Evolutionary conservation across 2,797 vertebrate species (phyloP).

Genomic region (Enteromius paludinosus): DNA sequence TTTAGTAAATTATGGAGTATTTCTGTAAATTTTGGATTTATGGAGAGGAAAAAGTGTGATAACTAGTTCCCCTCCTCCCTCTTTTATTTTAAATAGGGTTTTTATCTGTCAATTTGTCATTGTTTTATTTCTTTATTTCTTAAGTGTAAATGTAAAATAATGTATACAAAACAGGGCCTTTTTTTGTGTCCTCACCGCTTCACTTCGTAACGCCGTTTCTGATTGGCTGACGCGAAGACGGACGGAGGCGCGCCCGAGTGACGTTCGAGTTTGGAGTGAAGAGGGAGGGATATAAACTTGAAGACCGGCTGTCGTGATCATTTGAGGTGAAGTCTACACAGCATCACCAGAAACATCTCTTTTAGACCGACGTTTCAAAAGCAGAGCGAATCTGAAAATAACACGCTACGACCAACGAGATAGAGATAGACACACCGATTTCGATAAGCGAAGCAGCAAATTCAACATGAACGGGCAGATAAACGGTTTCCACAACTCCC

Average conservation of each 20-base stretch:
- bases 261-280: constrained; percentile 2
- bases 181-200: background rate
- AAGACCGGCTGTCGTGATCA: background rate
- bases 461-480: constrained; percentile 85
- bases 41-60: background rate
- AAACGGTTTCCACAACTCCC: constrained; percentile 84
- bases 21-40: background rate
- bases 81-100: background rate
- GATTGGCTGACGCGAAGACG: constrained; percentile 38
- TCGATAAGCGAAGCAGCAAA: background rate
- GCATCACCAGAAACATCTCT: background rate
- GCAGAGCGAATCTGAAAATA: background rate
- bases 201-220: background rate
- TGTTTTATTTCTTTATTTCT: background rate
- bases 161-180: background rate
- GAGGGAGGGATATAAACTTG: constrained; percentile 43
- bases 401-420: background rate
- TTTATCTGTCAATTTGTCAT: background rate
- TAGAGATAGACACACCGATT: background rate
- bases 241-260: constrained; percentile 37
- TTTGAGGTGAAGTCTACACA: constrained; percentile 30
- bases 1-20: background rate
- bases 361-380: background rate
- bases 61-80: background rate
- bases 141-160: background rate